Base-by-base conservation (phyloP, 2,888 invertebrate genomes). In the Agriopis aurantiaria region DNA sequence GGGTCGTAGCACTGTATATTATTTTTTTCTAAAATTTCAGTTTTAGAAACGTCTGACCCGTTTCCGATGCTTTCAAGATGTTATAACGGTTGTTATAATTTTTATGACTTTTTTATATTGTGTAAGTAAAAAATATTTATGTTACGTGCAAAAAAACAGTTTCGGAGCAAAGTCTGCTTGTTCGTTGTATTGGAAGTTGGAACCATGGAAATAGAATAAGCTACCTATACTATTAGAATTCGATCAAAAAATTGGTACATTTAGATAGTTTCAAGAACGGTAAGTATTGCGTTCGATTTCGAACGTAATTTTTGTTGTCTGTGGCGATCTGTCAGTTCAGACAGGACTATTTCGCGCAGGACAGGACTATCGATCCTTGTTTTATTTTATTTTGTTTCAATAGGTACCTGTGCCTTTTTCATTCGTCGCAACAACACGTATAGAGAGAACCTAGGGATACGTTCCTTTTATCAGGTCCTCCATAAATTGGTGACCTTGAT, bases 21-120 rank as follows among this genome's bases (percentile, higher is more conserved):
- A 23, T 9, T 51, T 65, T 65, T 65, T 57, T 64, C 40, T 46
- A 41, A 60, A 40, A 48, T 65, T 52, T 58, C 59, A 48, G 52
- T 33, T 0, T 57, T 43, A 49, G n/a, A 56, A 62, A 63, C 69
- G 52, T 46, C 51, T 72, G 71, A 71, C 70, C 72, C 63, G 52
- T 58, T 57, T 61, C 52, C 56, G 41, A 17, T 59, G 49, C 51
- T 71, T 66, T 70, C 23, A 66, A 66, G 49, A 71, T 55, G 66
- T 45, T 63, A 59, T 53, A 69, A 69, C 69, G 65, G 69, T 65
- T 62, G 17, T 59, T 14, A 58, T 66, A 33, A 48, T 65, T 63
- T 66, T 62, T 70, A 70, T 55, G 45, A 49, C 48, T 53, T 62
- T 62, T 69, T 63, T 69, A 45, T 56, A n/a, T n/a, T n/a, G 40